A percentile compares a stretch with the other conserved stretches of the same genome.
phyloP scores from a whole-genome alignment of 1,140 invertebrate species.

The Ostrea edulis region DNA sequence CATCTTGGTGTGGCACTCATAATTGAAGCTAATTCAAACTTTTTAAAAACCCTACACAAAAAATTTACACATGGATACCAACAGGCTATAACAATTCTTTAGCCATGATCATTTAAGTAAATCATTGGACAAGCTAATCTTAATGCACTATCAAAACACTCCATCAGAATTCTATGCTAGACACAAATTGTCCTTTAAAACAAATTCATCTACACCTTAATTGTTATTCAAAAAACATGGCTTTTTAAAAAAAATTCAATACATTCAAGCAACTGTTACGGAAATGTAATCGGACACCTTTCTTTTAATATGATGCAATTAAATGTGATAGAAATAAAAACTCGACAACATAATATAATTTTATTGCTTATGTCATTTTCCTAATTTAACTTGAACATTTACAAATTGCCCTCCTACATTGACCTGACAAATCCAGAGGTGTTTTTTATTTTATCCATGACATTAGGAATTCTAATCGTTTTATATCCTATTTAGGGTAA shows the following conservation, averaged over 20 bases:
- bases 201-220: neutral
- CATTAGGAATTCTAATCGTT: neutral
- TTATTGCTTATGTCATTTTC: conserved; percentile 2
- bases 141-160: conserved; percentile 27
- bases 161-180: neutral
- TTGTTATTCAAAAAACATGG: neutral
- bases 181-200: conserved; percentile 20
- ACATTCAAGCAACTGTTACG: neutral
- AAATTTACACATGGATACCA: conserved; percentile 27
- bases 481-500: neutral
- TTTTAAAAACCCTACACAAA: neutral
- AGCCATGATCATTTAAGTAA: conserved; percentile 21
- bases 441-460: too few species aligned
- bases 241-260: neutral
- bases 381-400: neutral
- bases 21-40: conserved; percentile 18
- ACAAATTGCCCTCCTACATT: neutral
- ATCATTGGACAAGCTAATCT: conserved; percentile 19
- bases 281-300: neutral
- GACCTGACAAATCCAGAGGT: too few species aligned
- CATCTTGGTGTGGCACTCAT: neutral
- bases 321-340: neutral
- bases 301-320: neutral
- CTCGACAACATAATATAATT: neutral
- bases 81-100: neutral